phyloP scores from a whole-genome alignment of 2,113 vertebrate species.

The Promerops cafer region DNA sequence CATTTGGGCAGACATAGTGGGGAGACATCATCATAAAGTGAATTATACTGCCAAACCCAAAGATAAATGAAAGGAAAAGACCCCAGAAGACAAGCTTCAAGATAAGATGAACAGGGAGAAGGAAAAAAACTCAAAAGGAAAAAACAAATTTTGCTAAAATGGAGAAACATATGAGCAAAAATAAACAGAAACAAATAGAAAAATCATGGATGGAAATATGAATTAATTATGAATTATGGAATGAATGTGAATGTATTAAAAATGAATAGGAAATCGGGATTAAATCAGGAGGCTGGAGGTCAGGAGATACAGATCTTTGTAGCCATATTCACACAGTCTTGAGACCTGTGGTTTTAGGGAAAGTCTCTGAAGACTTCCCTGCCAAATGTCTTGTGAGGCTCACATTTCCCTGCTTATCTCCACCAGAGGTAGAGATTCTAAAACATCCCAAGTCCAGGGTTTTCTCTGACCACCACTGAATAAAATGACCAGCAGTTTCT shows the following conservation, averaged over 20 bases:
- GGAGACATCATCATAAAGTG: neutral
- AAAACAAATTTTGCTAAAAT: neutral
- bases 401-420: neutral
- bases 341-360: neutral
- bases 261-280: accelerated
- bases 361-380: neutral
- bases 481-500: neutral
- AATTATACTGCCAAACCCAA: neutral
- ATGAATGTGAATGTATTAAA: neutral
- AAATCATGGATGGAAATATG: neutral
- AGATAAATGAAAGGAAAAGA: neutral
- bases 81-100: neutral
- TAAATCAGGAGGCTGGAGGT: neutral
- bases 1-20: neutral
- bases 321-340: neutral
- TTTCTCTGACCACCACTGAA: neutral
- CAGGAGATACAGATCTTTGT: neutral
- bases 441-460: neutral
- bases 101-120: neutral
- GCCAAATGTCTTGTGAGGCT: neutral
- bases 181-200: neutral
- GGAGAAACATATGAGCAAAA: neutral
- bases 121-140: neutral
- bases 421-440: neutral
- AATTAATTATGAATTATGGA: neutral